These are phyloP conservation scores for Chelonus insularis DNA, from an alignment of 1,140 invertebrate genomes.

Conservation along the genomic window DNA sequence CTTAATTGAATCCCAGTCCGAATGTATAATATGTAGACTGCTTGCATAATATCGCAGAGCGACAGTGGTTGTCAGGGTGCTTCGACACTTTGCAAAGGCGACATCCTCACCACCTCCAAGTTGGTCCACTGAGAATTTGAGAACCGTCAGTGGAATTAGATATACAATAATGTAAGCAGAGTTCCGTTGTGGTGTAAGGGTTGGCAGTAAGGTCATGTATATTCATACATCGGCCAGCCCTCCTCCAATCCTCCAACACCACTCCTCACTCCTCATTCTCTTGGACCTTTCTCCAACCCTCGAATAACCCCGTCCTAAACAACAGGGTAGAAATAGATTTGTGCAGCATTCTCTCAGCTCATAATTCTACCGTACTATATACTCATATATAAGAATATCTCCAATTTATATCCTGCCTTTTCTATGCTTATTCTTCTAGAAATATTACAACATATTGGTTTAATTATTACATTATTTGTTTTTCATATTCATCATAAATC, in stretches of 20 bases:
- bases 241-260: conserved; percentile 35
- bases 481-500: too few species aligned
- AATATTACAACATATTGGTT: too few species aligned
- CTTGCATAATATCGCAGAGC: conserved; percentile 58
- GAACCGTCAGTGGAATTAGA: conserved; percentile 59
- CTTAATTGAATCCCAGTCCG: conserved; percentile 62
- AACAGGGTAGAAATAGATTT: conserved; percentile 49
- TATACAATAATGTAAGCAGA: conserved; percentile 64
- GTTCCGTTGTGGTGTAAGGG: conserved; percentile 58
- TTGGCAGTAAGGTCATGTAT: conserved; percentile 60
- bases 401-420: too few species aligned
- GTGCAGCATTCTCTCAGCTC: conserved; percentile 42
- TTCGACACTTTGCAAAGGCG: conserved; percentile 26
- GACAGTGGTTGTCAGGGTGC: conserved; percentile 45
- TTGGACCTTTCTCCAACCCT: conserved; percentile 32
- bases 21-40: conserved; percentile 63
- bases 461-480: too few species aligned
- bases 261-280: conserved; percentile 25
- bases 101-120: background rate
- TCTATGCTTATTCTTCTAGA: too few species aligned
- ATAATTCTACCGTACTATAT: conserved; percentile 10
- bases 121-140: conserved; percentile 50
- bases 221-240: conserved; percentile 57
- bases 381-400: too few species aligned
- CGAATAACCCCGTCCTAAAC: conserved; percentile 45